Evolutionary conservation across 2,797 vertebrate genomes (phyloP), one percentile per base, ranked within the genome.

Genomic region (Apodemus agrarius): DNA sequence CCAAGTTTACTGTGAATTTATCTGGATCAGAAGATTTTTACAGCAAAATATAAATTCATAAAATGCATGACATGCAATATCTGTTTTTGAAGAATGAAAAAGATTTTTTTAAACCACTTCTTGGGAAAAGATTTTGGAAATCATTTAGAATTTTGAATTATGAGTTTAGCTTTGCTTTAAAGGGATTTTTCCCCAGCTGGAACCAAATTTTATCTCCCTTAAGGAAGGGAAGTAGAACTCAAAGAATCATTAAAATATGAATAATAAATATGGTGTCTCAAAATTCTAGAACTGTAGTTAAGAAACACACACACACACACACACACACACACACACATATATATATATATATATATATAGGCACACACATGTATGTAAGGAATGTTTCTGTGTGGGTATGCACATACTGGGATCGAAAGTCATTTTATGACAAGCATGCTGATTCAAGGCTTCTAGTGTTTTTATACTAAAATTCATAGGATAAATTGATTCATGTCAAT

Each of bases 401-500:
- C 3, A 49, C 21, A 10, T 84, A 26, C 26, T 81, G 19, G n/a
- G 2, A 78, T 74, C 79, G 40, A 83, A 94, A 81, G 13, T 61
- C 59, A 90, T 54, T 24, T 76, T 80, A 59, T 67, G 46, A 63
- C 8, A 79, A 86, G n/a, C 69, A 49, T 72, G 34, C 3, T 93
- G 85, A 13, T 34, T 63, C 11, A 92, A 83, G 10, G 10, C 9
- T 67, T 93, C n/a, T 24, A 10, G 57, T 24, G 37, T 29, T 57
- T 92, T 91, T n/a, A 90, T 92, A 90, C 34, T 86, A 52, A 89
- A 83, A 82, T 91, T 90, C 67, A 52, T 92, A 40, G 76, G 26
- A 2, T 65, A 13, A 90, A 92, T 54, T 89, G 40, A 90, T 16
- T 4, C 19, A 37, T 54, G 12, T 26, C 52, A 52, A 72, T 75